Conservation (phyloP, 1,140 invertebrate genomes). For the Anoplolepis gracilipes region DNA sequence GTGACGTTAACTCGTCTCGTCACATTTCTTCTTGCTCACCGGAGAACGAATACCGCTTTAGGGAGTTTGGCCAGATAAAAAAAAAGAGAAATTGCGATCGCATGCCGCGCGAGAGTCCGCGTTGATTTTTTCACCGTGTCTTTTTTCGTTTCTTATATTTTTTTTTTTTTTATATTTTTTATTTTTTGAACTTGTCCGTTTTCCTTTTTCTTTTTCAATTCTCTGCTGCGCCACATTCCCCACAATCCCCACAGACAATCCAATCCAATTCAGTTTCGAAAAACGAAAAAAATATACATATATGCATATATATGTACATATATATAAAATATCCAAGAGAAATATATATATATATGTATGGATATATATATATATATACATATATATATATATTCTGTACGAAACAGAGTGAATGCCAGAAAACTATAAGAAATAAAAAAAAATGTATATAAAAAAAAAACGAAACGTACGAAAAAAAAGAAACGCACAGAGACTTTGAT, state of each 20-base stretch:
- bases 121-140: conserved; percentile 36
- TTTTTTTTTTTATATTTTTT: conserved; percentile 4
- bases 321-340: conserved; percentile 59
- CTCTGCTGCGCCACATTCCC: conserved; percentile 86
- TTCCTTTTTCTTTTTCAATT: conserved; percentile 40
- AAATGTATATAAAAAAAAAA: conserved; percentile 78
- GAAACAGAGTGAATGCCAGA: conserved; percentile 68
- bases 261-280: conserved; percentile 79
- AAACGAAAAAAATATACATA: conserved; percentile 64
- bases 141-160: conserved; percentile 42
- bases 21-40: conserved; percentile 64
- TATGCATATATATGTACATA: conserved; percentile 48
- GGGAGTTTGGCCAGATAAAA: conserved; percentile 85
- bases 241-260: conserved; percentile 85
- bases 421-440: conserved; percentile 53
- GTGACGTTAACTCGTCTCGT: conserved; percentile 29
- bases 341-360: conserved; percentile 58
- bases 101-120: conserved; percentile 71
- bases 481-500: conserved; percentile 85
- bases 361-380: conserved; percentile 43
- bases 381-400: conserved; percentile 63
- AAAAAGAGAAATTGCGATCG: conserved; percentile 71
- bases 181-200: conserved; percentile 10
- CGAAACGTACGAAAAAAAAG: conserved; percentile 78
- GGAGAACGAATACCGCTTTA: conserved; percentile 84